Evolutionary conservation across 2,797 vertebrate species (phyloP).

Genomic region (Poecile montanus): DNA sequence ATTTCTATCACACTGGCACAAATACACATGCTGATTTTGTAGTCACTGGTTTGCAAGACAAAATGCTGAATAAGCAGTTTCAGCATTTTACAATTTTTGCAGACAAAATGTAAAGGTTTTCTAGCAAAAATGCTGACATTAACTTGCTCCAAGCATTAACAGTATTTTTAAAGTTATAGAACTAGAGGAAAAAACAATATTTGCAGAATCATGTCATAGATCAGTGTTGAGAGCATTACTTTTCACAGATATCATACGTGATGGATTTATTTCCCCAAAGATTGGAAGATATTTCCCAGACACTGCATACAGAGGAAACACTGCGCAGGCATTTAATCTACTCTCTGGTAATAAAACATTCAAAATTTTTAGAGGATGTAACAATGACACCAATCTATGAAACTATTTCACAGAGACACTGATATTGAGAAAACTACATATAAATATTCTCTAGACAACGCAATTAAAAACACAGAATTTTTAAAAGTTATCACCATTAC

Average conservation of each 20-base stretch:
- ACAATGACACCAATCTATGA: background rate
- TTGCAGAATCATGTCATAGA: conserved; percentile 1
- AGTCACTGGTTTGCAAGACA: background rate
- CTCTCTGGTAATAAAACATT: background rate
- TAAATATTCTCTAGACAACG: background rate
- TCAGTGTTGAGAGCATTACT: background rate
- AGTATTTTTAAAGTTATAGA: conserved; percentile 1
- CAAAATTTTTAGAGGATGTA: background rate
- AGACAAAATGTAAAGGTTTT: conserved; percentile 18
- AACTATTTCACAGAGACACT: background rate
- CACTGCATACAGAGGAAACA: background rate
- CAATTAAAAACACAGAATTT: background rate
- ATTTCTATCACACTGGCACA: background rate
- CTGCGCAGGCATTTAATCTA: background rate
- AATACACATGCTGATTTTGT: background rate
- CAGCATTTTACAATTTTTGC: background rate
- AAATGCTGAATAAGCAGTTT: background rate
- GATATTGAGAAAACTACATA: background rate
- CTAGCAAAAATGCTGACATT: conserved; percentile 35
- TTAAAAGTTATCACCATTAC: background rate
- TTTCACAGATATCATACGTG: background rate
- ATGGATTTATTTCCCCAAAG: conserved; percentile 9
- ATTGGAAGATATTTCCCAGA: conserved; percentile 42
- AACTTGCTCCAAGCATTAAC: background rate
- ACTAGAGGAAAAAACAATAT: background rate